phyloP scores from a whole-genome alignment of 2,113 vertebrate genomes.

The Cynopterus brachyotis region DNA sequence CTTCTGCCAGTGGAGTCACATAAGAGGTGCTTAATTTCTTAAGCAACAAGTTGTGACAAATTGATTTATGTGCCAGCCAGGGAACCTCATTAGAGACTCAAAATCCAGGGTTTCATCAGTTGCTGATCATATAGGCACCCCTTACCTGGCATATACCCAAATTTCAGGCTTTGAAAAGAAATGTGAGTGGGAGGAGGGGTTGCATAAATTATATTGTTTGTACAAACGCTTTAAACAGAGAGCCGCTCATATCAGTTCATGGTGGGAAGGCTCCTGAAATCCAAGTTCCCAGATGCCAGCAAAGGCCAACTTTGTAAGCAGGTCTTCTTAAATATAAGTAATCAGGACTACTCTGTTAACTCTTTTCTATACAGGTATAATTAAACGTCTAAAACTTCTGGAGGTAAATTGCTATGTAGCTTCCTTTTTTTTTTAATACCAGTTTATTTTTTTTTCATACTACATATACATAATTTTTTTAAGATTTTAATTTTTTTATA shows the following conservation, averaged over 20 bases:
- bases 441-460: no score
- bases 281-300: not conserved
- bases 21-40: not conserved
- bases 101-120: not conserved
- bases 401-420: not conserved
- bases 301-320: not conserved
- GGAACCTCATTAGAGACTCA: not conserved
- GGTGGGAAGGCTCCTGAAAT: not conserved
- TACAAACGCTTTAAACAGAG: not conserved
- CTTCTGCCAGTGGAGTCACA: not conserved
- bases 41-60: not conserved
- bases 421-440: not conserved
- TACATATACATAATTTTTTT: no score
- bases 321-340: not conserved
- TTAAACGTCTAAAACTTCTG: not conserved
- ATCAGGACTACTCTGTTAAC: not conserved
- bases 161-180: constrained; percentile 22
- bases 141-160: not conserved
- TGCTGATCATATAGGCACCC: not conserved
- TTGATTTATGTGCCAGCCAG: not conserved
- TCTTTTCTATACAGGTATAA: not conserved
- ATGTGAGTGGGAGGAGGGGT: not conserved
- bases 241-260: not conserved
- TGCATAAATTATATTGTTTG: not conserved
- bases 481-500: not conserved